Evolutionary conservation across 1,140 invertebrate genomes (phyloP).

Genomic region (Heliconius hermathena): DNA sequence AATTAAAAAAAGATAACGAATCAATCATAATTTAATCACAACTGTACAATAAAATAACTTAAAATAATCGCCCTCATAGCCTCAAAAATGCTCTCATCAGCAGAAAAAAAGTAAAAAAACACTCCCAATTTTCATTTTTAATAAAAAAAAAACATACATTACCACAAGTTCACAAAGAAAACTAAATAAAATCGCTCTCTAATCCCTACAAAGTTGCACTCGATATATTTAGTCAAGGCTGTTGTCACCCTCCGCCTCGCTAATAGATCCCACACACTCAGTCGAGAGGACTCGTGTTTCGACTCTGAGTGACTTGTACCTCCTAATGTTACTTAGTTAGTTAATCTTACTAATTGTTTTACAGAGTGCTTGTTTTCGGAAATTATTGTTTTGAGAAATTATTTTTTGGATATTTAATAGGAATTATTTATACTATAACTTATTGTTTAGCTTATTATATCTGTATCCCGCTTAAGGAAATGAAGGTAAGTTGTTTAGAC

Average conservation of each 20-base stretch:
- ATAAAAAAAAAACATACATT: not conserved
- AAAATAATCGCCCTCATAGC: no score
- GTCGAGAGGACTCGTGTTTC: not conserved
- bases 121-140: not conserved
- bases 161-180: not conserved
- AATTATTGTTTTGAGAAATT: not conserved
- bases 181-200: not conserved
- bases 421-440: no score
- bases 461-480: no score
- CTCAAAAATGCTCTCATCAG: no score
- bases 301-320: not conserved
- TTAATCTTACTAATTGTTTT: conserved; percentile 15
- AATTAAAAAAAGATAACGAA: not conserved
- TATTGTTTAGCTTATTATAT: no score
- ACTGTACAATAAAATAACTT: not conserved
- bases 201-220: not conserved
- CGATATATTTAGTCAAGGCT: not conserved
- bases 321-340: conserved; percentile 2
- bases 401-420: no score
- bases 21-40: not conserved
- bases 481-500: no score
- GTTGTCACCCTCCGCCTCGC: not conserved
- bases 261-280: not conserved
- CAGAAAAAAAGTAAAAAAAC: no score
- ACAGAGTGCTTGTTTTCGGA: not conserved